Conservation (phyloP, 2,113 vertebrate genomes). For the Neotragus pygmaeus region DNA sequence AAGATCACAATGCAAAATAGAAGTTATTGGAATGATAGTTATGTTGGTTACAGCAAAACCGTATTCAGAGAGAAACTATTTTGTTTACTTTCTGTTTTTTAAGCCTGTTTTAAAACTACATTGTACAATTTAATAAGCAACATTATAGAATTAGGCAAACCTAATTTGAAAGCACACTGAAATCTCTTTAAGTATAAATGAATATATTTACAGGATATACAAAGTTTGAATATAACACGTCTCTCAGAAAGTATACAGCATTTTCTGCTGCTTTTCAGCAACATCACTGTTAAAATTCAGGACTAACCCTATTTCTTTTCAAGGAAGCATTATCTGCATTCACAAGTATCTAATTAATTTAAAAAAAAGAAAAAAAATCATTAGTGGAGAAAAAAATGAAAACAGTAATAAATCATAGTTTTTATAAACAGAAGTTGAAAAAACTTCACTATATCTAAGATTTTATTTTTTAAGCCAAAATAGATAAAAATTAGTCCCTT, state of each 20-base stretch:
- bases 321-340: neutral
- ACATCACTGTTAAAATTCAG: neutral
- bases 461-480: neutral
- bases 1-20: neutral
- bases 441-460: neutral
- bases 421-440: neutral
- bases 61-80: neutral
- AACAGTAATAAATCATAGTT: neutral
- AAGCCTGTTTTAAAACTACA: neutral
- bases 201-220: neutral
- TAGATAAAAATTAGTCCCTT: neutral
- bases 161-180: neutral
- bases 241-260: neutral
- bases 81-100: neutral
- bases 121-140: neutral
- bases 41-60: neutral
- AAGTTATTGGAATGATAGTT: neutral
- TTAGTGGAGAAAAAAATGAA: too few species aligned
- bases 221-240: neutral
- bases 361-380: too few species aligned
- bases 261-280: neutral
- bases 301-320: neutral
- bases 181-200: neutral
- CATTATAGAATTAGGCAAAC: neutral
- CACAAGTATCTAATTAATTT: neutral